phyloP scores from a whole-genome alignment of 1,140 invertebrate species.

The Branchinecta lynchi region DNA sequence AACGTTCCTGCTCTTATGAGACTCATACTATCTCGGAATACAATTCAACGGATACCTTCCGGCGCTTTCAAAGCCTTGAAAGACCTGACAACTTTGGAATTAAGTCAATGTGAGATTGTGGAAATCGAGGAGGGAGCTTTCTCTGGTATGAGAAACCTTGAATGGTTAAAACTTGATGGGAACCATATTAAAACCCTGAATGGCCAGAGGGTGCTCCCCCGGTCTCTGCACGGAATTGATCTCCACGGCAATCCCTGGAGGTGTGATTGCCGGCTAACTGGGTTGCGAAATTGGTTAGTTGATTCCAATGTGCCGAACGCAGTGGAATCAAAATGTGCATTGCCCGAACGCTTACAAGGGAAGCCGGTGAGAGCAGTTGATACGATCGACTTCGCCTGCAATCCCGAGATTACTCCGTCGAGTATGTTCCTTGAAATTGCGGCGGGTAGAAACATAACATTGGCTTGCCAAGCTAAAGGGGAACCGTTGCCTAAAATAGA shows the following conservation, averaged over 20 bases:
- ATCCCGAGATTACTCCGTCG: conserved; percentile 54
- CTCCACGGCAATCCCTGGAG: conserved; percentile 74
- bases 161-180: conserved; percentile 64
- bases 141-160: conserved; percentile 56
- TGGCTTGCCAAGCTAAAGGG: conserved; percentile 58
- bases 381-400: conserved; percentile 57
- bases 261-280: conserved; percentile 63
- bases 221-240: conserved; percentile 54
- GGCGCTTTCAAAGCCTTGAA: conserved; percentile 57
- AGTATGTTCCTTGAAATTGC: conserved; percentile 53
- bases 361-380: conserved; percentile 50
- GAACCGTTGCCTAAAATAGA: conserved; percentile 56
- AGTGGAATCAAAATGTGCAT: conserved; percentile 53
- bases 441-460: conserved; percentile 58
- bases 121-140: conserved; percentile 62
- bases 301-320: conserved; percentile 51
- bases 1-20: conserved; percentile 63
- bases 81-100: conserved; percentile 58
- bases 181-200: conserved; percentile 56
- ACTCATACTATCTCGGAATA: conserved; percentile 60
- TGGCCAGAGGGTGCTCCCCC: conserved; percentile 49
- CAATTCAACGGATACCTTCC: conserved; percentile 49
- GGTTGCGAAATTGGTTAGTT: conserved; percentile 57
- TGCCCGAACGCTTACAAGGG: conserved; percentile 47
- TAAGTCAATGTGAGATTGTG: conserved; percentile 60